Evolutionary conservation across 64 coral and sea anemone species (phyloP), one percentile per base, ranked within the genome.

Genomic region (Trachythela sp.): DNA sequence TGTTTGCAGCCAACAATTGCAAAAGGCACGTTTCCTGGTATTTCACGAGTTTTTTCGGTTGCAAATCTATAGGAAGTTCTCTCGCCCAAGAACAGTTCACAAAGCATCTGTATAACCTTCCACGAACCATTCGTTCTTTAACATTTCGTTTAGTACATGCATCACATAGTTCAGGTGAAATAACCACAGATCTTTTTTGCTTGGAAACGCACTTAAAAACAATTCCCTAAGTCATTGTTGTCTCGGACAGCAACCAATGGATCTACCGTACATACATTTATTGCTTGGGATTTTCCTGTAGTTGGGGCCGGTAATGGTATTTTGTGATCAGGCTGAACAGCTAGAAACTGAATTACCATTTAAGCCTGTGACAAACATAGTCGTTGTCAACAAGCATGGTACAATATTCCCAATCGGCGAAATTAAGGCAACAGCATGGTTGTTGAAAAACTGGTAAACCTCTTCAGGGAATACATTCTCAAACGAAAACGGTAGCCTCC

Each of bases 21-120:
- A 49, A 94, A 91, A 11, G 89, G 85, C 9, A 90, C 40, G 15
- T 94, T 94, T 39, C 64, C 40, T 48, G 18, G 48, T 15, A 93
- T 93, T 33, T 93, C 70, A 22, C 85, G 37, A 29, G 77, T 87
- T 2, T 56, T 24, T 40, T 94, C 59, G 45, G 93, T 91, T 0
- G 80, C 93, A 10, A 84, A 94, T 7, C 80, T 29, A 60, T 85
- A 94, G 0, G 77, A 88, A 13, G 77, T 70, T 17, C 77, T 13
- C 76, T 91, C 89, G 30, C 89, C 86, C 14, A 86, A 91, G 37
- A 87, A 94, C 48, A 92, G 90, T 84, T 94, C 48, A 54, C 93
- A 89, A 24, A 94, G 30, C 0, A 88, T 54, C 70, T 89, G 49
- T n/a, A n/a, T n/a, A 13, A 36, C 75, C 83, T 87, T 88, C 33